phyloP scores from a whole-genome alignment of 2,797 vertebrate species.

The Tenualosa thibaudeaui region DNA sequence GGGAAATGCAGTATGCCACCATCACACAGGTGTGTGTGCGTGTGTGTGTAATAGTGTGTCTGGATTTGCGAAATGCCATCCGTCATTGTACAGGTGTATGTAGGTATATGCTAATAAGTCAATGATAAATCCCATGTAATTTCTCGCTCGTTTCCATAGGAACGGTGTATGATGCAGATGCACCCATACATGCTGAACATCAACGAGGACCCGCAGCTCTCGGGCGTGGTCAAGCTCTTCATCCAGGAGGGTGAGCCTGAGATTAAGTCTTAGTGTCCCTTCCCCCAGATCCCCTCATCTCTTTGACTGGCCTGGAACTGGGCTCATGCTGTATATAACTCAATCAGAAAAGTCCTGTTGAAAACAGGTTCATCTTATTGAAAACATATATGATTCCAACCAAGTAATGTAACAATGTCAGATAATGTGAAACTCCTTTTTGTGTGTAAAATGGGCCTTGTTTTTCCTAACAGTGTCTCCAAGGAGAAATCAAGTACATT shows the following conservation, averaged over 20 bases:
- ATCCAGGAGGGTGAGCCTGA: conserved; percentile 77
- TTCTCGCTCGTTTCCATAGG: conserved; percentile 63
- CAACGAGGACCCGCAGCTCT: conserved; percentile 87
- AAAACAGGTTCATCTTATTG: too few species aligned
- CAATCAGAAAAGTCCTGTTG: too few species aligned
- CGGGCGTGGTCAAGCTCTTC: conserved; percentile 85
- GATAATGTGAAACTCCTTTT: too few species aligned
- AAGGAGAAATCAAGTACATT: too few species aligned
- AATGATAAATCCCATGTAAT: not conserved
- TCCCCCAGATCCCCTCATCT: too few species aligned
- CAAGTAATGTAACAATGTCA: too few species aligned
- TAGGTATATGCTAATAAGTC: not conserved
- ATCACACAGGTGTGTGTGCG: conserved; percentile 75
- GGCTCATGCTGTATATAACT: too few species aligned
- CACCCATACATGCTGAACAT: conserved; percentile 86
- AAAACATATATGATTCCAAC: too few species aligned
- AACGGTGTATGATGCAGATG: conserved; percentile 82
- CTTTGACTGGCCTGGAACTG: too few species aligned
- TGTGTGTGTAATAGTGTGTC: not conserved
- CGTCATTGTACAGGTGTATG: not conserved
- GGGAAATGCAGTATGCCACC: conserved; percentile 79
- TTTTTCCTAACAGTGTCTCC: too few species aligned
- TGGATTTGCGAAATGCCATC: not conserved
- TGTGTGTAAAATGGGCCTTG: too few species aligned
- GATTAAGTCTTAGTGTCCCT: too few species aligned